These are phyloP conservation scores for Oceanodroma leucorhoa DNA, from an alignment of 2,797 vertebrate genomes.

Conservation along the genomic window DNA sequence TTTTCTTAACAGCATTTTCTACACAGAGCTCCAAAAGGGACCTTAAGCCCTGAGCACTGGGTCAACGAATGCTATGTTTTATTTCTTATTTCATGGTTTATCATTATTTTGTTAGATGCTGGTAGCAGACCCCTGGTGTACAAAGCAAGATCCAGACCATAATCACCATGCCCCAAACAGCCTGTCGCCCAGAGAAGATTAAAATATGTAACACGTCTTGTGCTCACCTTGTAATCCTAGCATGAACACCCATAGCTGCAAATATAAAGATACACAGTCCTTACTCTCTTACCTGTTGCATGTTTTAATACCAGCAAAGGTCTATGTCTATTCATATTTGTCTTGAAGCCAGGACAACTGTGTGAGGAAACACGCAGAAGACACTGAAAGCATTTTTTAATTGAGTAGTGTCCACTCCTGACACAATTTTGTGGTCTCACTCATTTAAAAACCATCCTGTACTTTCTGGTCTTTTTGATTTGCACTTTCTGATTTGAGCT, in stretches of 20 bases:
- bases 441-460: neutral
- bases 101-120: neutral
- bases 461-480: neutral
- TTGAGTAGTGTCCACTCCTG: neutral
- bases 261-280: neutral
- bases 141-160: neutral
- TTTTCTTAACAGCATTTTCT: neutral
- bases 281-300: neutral
- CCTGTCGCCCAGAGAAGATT: neutral
- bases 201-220: neutral
- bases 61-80: neutral
- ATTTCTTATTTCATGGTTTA: neutral
- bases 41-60: neutral
- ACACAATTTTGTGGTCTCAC: neutral
- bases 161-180: neutral
- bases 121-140: neutral
- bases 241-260: neutral
- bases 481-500: neutral
- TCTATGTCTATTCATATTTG: neutral
- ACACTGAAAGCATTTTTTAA: neutral
- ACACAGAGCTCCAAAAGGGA: neutral
- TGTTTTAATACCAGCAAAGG: neutral
- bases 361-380: neutral
- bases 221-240: neutral
- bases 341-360: neutral